Percentiles rank a stretch among this genome's conserved stretches.
Conservation (phyloP, 2,113 vertebrate genomes). For the human (Homo sapiens) region GRCh38 chr14:24749501-24750000, state of each 20-base stretch:
- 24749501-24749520: conserved; percentile 17
- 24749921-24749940: background rate
- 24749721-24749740: conserved; percentile 37
- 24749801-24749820: background rate
- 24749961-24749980: background rate
- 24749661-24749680: conserved; percentile 68
- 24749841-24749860: conserved; percentile 24
- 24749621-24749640: conserved; percentile 74
- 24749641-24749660: conserved; percentile 56
- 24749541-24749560: conserved; percentile 65
- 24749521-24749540: conserved; percentile 35
- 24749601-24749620: conserved; percentile 69
- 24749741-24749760: background rate
- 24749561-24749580: conserved; percentile 58
- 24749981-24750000: conserved; percentile 22
- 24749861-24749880: conserved; percentile 5
- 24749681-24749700: conserved; percentile 51
- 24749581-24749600: conserved; percentile 39
- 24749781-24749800: conserved; percentile 20
- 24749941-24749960: background rate
- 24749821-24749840: background rate
- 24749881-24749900: conserved; percentile 4
- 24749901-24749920: background rate
- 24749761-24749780: background rate
- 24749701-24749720: conserved; percentile 59